phyloP scores from a whole-genome alignment of 2,888 invertebrate species.

The Hanleya hanleyi region DNA sequence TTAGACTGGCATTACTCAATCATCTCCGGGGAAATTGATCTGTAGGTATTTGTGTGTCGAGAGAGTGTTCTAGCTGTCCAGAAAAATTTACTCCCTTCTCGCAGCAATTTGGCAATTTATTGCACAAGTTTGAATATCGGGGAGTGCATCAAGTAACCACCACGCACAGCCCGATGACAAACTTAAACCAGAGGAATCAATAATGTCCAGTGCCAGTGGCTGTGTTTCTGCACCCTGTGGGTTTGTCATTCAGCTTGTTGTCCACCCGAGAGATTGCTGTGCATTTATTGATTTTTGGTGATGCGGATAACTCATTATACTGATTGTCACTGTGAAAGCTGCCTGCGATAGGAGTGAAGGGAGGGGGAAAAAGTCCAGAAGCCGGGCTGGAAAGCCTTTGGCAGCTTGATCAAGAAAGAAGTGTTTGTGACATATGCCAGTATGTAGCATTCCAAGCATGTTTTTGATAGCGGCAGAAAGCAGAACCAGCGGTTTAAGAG shows the following conservation, averaged over 20 bases:
- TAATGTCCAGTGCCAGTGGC: slow-evolving; percentile 3
- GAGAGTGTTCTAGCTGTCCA: background rate
- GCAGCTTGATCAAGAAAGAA: slow-evolving; percentile 9
- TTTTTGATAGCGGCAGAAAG: slow-evolving; percentile 1
- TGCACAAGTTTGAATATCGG: slow-evolving; percentile 6
- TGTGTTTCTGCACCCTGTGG: slow-evolving; percentile 7
- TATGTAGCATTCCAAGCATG: slow-evolving; percentile 10
- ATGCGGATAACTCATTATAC: slow-evolving; percentile 14
- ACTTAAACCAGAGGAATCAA: slow-evolving; percentile 8
- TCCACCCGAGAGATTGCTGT: slow-evolving; percentile 11
- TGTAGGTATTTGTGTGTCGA: background rate
- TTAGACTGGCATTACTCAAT: background rate
- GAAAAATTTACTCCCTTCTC: background rate
- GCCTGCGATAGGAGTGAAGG: slow-evolving; percentile 2
- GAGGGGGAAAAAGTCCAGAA: slow-evolving; percentile 8
- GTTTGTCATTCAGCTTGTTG: slow-evolving; percentile 3
- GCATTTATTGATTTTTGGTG: slow-evolving; percentile 13
- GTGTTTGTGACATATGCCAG: slow-evolving; percentile 12
- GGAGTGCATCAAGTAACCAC: slow-evolving; percentile 3
- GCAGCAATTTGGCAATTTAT: slow-evolving; percentile 3
- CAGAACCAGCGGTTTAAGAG: background rate
- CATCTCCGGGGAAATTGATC: background rate
- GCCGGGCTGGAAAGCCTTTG: background rate
- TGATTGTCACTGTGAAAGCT: slow-evolving; percentile 12
- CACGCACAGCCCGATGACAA: slow-evolving; percentile 4